Evolutionary conservation across 2,888 invertebrate species (phyloP), one percentile per base, ranked within the genome.

Genomic region (Biston betularia): DNA sequence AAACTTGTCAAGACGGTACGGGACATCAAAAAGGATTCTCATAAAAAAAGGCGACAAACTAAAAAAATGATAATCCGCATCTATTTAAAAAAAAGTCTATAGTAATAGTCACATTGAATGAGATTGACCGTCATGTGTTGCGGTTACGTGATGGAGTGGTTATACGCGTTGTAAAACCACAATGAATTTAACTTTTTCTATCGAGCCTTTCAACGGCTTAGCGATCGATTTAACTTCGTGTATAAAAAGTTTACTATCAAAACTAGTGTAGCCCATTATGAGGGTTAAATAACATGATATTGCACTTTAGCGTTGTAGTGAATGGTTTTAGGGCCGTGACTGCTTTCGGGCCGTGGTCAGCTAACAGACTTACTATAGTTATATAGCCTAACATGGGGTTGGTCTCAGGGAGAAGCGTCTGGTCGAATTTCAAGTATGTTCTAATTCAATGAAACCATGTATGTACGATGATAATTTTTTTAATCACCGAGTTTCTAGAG

Each of bases 341-440:
- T 78, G 76, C 75, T 78, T 72, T 68, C 78, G 80, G 81, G 81
- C 77, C 72, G 78, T 83, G 81, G 84, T 79, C 83, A 84, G 82
- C 83, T 82, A 81, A 80, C 80, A 75, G 78, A 74, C 76, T 77
- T 76, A 74, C 78, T 79, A 81, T 80, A 78, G 75, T 74, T 73
- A 72, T 60, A 70, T 70, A 74, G 75, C 77, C 76, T 78, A 74
- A 75, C 75, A 74, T 42, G 53, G 68, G 68, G 61, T 63, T 71
- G 78, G 72, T 61, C n/a, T 69, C 80, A 80, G 75, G 68, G 58
- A 55, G 5, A 33, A 60, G 59, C 55, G 34, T 0, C 6, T 46
- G 6, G 40, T n/a, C 44, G 6, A 60, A 10, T 42, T 42, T 11
- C 12, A n/a, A 12, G n/a, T 44, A 3, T n/a, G n/a, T n/a, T n/a